Evolutionary conservation across 2,888 invertebrate species (phyloP).

Genomic region (Laspeyria flexula): DNA sequence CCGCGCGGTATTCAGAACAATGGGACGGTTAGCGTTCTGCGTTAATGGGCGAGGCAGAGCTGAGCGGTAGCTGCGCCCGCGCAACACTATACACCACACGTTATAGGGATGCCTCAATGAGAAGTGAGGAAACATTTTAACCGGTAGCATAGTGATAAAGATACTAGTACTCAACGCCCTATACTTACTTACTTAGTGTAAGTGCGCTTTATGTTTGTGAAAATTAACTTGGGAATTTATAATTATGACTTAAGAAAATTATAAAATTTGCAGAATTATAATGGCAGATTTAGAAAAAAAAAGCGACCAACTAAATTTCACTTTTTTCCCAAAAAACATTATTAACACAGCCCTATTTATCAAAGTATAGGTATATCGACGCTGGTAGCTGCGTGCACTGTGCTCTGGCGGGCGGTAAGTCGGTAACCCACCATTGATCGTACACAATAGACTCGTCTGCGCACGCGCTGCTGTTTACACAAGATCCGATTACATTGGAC

Average conservation of each 20-base stretch:
- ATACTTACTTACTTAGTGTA: no score
- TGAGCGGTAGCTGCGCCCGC: conserved; percentile 37
- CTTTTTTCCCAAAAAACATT: no score
- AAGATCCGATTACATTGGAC: conserved; percentile 46
- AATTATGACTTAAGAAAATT: no score
- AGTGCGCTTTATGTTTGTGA: no score
- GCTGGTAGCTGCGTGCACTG: neutral
- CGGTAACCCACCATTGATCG: conserved; percentile 9
- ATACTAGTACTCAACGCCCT: no score
- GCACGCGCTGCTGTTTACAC: conserved; percentile 44
- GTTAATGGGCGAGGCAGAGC: conserved; percentile 28
- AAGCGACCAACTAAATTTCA: no score
- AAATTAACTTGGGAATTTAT: no score
- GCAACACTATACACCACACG: conserved; percentile 29
- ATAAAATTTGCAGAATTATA: no score
- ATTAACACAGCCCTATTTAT: neutral
- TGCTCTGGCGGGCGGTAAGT: neutral
- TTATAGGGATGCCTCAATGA: conserved; percentile 18
- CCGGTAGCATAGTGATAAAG: no score
- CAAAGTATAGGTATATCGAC: no score
- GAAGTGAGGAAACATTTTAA: neutral
- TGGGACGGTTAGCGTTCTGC: conserved; percentile 12
- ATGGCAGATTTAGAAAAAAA: no score
- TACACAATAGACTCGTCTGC: conserved; percentile 42
- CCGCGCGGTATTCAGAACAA: conserved; percentile 27